A percentile compares a stretch with the other conserved stretches of the same genome.
Evolutionary conservation across 1,140 invertebrate genomes (phyloP).

Genomic region (Apis florea): DNA sequence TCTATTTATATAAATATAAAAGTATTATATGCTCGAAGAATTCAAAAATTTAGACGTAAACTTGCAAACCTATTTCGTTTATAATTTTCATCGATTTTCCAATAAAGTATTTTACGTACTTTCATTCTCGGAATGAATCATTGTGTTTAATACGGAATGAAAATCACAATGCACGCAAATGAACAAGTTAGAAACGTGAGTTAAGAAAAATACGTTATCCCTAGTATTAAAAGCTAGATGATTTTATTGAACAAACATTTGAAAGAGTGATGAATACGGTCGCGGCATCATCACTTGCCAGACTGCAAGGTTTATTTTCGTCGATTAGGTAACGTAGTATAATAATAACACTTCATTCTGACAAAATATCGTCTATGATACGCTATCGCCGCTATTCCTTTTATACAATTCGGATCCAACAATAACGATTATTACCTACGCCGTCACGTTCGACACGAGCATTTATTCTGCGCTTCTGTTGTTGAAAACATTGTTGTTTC

Average conservation of each 20-base stretch:
- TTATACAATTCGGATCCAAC: not conserved
- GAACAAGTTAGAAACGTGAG: not conserved
- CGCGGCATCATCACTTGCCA: slow-evolving; percentile 2
- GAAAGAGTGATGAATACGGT: not conserved
- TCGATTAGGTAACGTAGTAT: slow-evolving; percentile 25
- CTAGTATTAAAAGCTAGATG: not conserved
- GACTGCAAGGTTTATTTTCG: slow-evolving; percentile 28
- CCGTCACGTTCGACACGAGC: not conserved
- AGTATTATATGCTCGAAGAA: no score
- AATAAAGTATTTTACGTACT: no score
- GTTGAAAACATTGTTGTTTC: no score
- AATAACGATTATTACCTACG: not conserved
- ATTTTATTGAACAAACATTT: not conserved
- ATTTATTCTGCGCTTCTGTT: no score
- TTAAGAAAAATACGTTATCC: not conserved
- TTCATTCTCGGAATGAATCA: no score
- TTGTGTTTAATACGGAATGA: no score
- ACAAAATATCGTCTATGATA: not conserved
- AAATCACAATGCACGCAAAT: not conserved
- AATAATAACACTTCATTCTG: slow-evolving; percentile 1
- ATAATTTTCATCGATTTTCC: no score
- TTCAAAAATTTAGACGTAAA: no score
- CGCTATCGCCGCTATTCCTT: not conserved
- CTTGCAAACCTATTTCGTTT: no score
- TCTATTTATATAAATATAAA: no score